Evolutionary conservation across 2,888 invertebrate species (phyloP).

Genomic region (Phaonia tiefii): DNA sequence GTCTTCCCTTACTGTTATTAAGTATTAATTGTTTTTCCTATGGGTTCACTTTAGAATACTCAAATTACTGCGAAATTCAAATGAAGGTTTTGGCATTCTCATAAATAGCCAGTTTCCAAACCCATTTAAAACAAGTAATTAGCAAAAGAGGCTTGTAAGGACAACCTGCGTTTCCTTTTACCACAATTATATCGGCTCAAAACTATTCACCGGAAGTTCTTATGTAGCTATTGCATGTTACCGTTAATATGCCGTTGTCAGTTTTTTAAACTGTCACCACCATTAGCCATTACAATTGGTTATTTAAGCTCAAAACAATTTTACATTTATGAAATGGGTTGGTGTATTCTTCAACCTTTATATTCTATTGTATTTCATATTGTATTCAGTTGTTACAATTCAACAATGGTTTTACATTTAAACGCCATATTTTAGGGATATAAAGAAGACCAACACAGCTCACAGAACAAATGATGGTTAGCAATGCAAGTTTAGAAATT

Average conservation of each 20-base stretch:
- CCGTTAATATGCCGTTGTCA: neutral
- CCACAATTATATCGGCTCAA: too few species aligned
- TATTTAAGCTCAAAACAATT: neutral
- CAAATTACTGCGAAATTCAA: too few species aligned
- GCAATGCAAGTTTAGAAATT: neutral
- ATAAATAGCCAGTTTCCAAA: too few species aligned
- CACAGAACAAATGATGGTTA: neutral
- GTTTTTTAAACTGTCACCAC: neutral
- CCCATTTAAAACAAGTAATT: too few species aligned
- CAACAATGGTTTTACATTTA: slow-evolving; percentile 12
- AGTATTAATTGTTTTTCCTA: too few species aligned
- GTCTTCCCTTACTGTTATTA: too few species aligned
- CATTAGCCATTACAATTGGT: neutral
- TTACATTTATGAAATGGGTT: neutral
- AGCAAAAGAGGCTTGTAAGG: too few species aligned
- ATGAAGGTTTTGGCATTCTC: too few species aligned
- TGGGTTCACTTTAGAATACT: too few species aligned
- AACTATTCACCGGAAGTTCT: slow-evolving; percentile 6
- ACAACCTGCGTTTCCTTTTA: too few species aligned
- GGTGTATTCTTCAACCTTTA: neutral
- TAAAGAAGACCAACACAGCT: slow-evolving; percentile 23
- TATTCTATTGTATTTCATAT: too few species aligned
- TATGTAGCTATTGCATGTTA: neutral
- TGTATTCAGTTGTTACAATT: too few species aligned
- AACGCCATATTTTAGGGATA: slow-evolving; percentile 40